Base-by-base conservation (phyloP, 2,113 vertebrate species). In the Ranitomeya variabilis region DNA sequence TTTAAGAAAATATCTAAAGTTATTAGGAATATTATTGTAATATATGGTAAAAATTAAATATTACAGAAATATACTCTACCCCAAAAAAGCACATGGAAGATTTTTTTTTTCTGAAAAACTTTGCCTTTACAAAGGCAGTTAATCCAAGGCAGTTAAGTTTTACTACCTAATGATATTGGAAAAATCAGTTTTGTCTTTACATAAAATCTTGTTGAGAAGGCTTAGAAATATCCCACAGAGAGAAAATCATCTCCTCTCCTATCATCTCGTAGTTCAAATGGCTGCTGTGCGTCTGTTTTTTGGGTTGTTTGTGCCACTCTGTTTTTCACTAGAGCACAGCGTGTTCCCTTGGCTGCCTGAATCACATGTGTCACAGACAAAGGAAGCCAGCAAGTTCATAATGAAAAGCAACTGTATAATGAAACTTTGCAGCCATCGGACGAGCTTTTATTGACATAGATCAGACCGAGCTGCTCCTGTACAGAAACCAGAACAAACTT, bases 321-420 rank as follows among this genome's bases (percentile, higher is more conserved):
- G 3, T 87, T 92, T 91, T 80, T 86, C 86, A 90, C 90, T 73
- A 45, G 60, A 80, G 91, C 73, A 92, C 92, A 89, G 67, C 0
- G 5, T 93, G 93, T 92, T 90, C 93, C 59, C 89, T 91, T 91
- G 78, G 55, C 12, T 80, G 87, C 66, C 76, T 90, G 87, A 66
- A 71, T 86, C 51, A 90, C 77, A 73, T 89, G 80, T 85, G 90
- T 74, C 37, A 77, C 15, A 57, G 1, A 5, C 78, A 62, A 73
- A 79, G 90, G 86, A 87, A 78, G 64, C 80, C 83, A 87, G 87
- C 90, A 89, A 0, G 0, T 84, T 7, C 21, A 84, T 86, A 79
- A 18, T 55, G 86, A 87, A 45, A 90, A 90, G 84, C 82, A 59
- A 84, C 84, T 86, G 91, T 59, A 57, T 23, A 18, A 37, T 86